Base-by-base conservation (phyloP, 2,797 vertebrate genomes). In the Chloroceryle inda region DNA sequence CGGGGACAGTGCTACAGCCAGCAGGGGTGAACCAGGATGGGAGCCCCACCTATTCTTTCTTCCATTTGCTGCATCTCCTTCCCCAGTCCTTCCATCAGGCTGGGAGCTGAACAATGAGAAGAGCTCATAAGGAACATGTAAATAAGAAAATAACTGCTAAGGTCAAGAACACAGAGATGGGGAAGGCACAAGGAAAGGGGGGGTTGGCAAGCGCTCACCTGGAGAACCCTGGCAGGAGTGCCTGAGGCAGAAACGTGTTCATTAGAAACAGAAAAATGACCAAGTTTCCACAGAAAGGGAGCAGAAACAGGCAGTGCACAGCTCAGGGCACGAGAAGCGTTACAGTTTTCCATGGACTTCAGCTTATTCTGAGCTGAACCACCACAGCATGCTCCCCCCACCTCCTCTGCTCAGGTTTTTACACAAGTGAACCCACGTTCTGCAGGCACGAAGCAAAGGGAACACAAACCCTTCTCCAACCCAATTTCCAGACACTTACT, bases 401-500 rank as follows among this genome's bases (percentile, higher is more conserved):
- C 5, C 69, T 79, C 73, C 37, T 40, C 38, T 18, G 71, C 81
- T 76, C 74, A 76, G 74, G 71, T 8, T 94, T 19, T 31, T 59
- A 59, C 47, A 73, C 42, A 3, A 64, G 13, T 26, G 59, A 69
- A 14, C 18, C 52, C 44, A 31, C 9, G 45, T 20, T 45, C 3
- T 31, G 44, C 24, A 79, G 82, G 62, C 45, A 77, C 0, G 4
- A 42, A 81, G 76, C 29, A 49, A 49, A 87, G 64, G 31, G 52
- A 91, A 76, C 85, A 77, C 13, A 71, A 78, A 42, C 31, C n/a
- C 50, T 72, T 20, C 67, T 69, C 68, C 78, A 56, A 0, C 27
- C 11, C 88, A 45, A 23, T 12, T 8, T 11, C 21, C 31, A 3
- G 26, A 15, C 73, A 99, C 99, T 99, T 98, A 99, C 99, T 98